These are phyloP conservation scores for Ranitomeya variabilis DNA, from an alignment of 2,113 vertebrate genomes.

Conservation along the genomic window DNA sequence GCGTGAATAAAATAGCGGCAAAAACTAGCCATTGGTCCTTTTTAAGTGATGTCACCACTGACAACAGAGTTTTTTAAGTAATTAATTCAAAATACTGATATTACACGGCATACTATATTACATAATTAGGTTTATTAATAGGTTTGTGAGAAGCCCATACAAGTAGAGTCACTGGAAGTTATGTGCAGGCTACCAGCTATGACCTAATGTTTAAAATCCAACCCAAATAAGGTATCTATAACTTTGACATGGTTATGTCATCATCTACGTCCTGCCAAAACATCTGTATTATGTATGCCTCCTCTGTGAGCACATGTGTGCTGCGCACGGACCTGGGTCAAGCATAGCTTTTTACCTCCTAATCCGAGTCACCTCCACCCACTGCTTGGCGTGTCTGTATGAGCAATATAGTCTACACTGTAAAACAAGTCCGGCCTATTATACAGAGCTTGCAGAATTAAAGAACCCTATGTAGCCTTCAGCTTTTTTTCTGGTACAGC, in stretches of 20 bases:
- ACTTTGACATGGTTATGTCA: background rate
- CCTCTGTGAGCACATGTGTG: background rate
- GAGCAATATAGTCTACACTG: background rate
- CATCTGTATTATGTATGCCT: background rate
- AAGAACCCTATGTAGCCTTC: background rate
- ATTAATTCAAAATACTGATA: background rate
- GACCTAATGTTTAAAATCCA: background rate
- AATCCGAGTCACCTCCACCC: conserved; percentile 1
- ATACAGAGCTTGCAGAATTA: background rate
- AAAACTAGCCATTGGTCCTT: too few relatives aligned
- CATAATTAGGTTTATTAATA: background rate
- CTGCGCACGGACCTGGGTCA: background rate
- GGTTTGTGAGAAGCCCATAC: background rate
- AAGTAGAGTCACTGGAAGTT: background rate
- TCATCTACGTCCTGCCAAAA: background rate
- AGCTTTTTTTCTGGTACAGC: background rate
- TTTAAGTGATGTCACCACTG: too few relatives aligned
- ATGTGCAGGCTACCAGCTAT: background rate
- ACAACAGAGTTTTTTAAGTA: background rate
- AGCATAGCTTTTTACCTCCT: background rate
- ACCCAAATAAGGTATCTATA: conserved; percentile 7
- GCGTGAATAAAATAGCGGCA: too few relatives aligned
- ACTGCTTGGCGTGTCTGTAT: background rate
- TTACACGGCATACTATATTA: background rate
- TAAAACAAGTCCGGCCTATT: background rate